phyloP scores from a whole-genome alignment of 2,888 invertebrate species.

The Apodemia duryi region DNA sequence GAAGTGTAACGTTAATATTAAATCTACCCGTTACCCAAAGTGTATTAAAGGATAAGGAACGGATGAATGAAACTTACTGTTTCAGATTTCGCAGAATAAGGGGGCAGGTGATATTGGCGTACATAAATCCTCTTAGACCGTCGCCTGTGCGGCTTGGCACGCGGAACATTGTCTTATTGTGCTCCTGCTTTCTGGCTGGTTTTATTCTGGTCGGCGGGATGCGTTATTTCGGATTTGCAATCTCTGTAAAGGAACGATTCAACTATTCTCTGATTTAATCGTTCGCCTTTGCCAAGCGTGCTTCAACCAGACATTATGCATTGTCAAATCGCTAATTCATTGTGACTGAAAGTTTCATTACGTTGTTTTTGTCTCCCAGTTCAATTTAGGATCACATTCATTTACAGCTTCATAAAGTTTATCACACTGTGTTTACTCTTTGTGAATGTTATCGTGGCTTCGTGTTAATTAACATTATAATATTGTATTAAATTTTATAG shows the following conservation, averaged over 20 bases:
- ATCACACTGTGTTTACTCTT: neutral
- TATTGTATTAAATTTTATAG: neutral
- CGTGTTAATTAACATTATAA: neutral
- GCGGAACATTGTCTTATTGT: constrained; percentile 74
- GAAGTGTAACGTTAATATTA: neutral
- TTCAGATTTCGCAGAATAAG: constrained; percentile 34
- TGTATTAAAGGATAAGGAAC: constrained; percentile 20
- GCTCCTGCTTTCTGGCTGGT: constrained; percentile 46
- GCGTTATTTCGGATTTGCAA: constrained; percentile 65
- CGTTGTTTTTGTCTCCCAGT: constrained; percentile 8
- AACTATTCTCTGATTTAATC: constrained; percentile 27
- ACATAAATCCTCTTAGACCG: constrained; percentile 59
- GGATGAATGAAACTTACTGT: constrained; percentile 34
- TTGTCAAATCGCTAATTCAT: constrained; percentile 22
- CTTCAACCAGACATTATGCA: constrained; percentile 17
- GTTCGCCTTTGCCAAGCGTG: constrained; percentile 21
- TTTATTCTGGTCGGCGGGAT: constrained; percentile 54
- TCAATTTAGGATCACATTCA: constrained; percentile 24
- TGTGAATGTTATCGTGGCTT: neutral
- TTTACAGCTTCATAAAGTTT: constrained; percentile 18
- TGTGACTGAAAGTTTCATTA: constrained; percentile 20
- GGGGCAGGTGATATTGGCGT: constrained; percentile 55
- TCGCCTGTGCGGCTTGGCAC: constrained; percentile 55
- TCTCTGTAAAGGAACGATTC: constrained; percentile 45
- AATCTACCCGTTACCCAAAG: neutral